Conservation (phyloP, 1,140 invertebrate species). For the Ceratoteleas bidentatus region DNA sequence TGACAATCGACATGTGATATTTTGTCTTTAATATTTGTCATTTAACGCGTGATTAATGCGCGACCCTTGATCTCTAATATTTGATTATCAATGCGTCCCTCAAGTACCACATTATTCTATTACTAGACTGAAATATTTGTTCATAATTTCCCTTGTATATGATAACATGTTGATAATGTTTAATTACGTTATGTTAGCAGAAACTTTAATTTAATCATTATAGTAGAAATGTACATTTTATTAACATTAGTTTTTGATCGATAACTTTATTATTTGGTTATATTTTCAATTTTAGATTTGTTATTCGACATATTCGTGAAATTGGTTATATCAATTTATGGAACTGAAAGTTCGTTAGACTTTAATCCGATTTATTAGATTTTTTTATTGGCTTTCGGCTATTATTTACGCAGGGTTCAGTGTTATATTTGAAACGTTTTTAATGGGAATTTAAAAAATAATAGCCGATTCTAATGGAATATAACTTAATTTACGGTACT, state of each 20-base stretch:
- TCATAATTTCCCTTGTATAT: too few species aligned
- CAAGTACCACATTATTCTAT: background rate
- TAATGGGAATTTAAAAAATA: too few species aligned
- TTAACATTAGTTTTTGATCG: background rate
- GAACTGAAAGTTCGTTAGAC: slow-evolving; percentile 18
- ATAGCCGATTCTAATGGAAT: too few species aligned
- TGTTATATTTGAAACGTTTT: slow-evolving; percentile 23
- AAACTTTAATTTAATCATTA: background rate
- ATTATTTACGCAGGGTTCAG: slow-evolving; percentile 18
- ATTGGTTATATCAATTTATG: slow-evolving; percentile 34
- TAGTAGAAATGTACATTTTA: background rate
- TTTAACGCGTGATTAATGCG: slow-evolving; percentile 3
- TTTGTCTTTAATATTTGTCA: background rate
- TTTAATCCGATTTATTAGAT: slow-evolving; percentile 30
- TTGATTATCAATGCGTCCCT: background rate
- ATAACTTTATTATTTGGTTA: background rate
- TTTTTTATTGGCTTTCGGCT: slow-evolving; percentile 22
- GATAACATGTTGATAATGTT: background rate
- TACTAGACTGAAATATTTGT: background rate
- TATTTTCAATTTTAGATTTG: slow-evolving; percentile 4
- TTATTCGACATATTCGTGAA: slow-evolving; percentile 10
- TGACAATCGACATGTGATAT: background rate
- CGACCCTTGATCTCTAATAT: slow-evolving; percentile 4
- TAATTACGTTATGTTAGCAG: background rate
- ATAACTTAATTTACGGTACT: too few species aligned